These are phyloP conservation scores for Irena cyanogastra DNA, from an alignment of 2,113 vertebrate species.

Conservation along the genomic window DNA sequence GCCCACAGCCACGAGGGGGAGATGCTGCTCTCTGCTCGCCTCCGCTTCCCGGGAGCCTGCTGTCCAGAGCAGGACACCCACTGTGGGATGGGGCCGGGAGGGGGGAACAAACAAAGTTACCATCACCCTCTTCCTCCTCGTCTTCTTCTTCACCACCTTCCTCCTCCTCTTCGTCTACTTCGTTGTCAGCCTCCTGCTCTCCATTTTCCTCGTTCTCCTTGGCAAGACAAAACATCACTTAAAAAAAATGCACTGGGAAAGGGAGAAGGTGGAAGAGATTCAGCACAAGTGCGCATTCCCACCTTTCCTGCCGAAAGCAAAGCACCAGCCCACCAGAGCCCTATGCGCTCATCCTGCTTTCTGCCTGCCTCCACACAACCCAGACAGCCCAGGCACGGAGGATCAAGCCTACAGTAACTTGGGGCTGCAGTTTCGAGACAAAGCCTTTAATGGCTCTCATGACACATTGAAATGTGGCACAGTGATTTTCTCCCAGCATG, in stretches of 20 bases:
- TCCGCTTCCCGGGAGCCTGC: background rate
- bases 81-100: rapidly evolving
- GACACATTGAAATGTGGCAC: background rate
- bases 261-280: constrained; percentile 26
- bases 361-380: background rate
- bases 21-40: background rate
- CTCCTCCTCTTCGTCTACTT: constrained; percentile 81
- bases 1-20: background rate
- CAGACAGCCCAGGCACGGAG: background rate
- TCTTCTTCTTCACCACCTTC: constrained; percentile 80
- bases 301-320: background rate
- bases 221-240: constrained; percentile 61
- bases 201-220: constrained; percentile 80
- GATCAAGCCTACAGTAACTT: background rate
- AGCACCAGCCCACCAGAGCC: background rate
- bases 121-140: constrained; percentile 78
- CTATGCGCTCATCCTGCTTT: rapidly evolving
- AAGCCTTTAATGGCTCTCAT: background rate
- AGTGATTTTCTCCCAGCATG: background rate
- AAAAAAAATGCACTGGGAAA: constrained; percentile 20
- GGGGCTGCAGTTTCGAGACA: background rate
- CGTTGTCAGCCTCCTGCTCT: constrained; percentile 78
- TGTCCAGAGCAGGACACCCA: background rate
- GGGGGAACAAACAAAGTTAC: constrained; percentile 54
- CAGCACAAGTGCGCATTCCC: background rate